Conservation (phyloP, 2,113 vertebrate species). For the Solenodon paradoxus region DNA sequence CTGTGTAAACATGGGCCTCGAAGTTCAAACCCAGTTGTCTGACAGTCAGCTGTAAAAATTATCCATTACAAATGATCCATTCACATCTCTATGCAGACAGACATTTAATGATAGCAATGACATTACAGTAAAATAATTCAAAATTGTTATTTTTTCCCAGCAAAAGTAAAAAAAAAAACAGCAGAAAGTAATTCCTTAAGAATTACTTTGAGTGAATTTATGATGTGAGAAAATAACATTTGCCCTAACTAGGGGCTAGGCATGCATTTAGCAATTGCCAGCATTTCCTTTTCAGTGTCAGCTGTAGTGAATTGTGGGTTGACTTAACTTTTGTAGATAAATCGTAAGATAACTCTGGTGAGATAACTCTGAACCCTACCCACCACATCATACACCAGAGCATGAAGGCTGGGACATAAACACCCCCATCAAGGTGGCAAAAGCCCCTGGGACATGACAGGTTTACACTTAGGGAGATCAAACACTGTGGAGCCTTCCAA, state of each 20-base stretch:
- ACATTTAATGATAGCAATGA: neutral
- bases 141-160: neutral
- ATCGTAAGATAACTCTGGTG: neutral
- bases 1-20: too few species aligned
- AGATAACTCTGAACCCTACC: neutral
- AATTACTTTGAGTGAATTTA: neutral
- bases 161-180: conserved; percentile 15
- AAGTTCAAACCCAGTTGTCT: too few species aligned
- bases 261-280: neutral
- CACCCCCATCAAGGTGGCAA: too few species aligned
- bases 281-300: neutral
- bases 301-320: neutral
- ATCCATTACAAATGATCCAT: neutral
- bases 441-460: neutral
- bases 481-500: neutral
- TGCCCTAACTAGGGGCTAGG: neutral
- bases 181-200: conserved; percentile 17
- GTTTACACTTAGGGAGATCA: neutral
- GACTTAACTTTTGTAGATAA: neutral
- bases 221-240: neutral
- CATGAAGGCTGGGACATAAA: neutral
- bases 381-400: neutral
- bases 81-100: too few species aligned
- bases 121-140: neutral
- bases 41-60: too few species aligned